Conservation (phyloP, 35 echinoderm and acorn worm species). For the Lytechinus pictus region DNA sequence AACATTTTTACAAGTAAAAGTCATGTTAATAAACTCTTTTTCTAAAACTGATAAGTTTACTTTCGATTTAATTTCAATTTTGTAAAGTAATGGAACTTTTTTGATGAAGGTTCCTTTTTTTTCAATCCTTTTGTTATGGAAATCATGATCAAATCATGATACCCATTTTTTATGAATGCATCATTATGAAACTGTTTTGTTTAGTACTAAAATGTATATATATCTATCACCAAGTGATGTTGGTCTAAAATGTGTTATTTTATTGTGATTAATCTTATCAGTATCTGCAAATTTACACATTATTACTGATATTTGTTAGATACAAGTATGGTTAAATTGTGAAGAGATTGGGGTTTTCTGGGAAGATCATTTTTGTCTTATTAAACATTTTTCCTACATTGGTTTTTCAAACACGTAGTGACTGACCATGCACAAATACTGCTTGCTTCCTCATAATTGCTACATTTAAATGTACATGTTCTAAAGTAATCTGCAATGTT, state of each 20-base stretch:
- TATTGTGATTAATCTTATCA: not conserved
- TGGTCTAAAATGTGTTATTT: not conserved
- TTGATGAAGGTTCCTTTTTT: not conserved
- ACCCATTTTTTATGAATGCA: not conserved
- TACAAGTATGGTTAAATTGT: not conserved
- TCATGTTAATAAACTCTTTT: too few relatives aligned
- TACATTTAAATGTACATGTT: not conserved
- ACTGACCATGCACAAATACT: not conserved
- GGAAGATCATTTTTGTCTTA: not conserved
- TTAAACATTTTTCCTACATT: not conserved
- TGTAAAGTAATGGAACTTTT: not conserved
- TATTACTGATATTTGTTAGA: not conserved
- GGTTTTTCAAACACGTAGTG: not conserved
- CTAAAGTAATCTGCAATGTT: not conserved
- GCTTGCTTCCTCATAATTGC: not conserved
- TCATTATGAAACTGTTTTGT: constrained; percentile 1
- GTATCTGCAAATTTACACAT: not conserved
- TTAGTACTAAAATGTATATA: not conserved
- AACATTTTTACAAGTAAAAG: not conserved
- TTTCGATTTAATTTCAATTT: too few relatives aligned
- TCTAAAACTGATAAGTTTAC: too few relatives aligned
- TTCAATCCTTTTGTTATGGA: not conserved
- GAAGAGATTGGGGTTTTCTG: not conserved
- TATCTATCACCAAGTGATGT: constrained; percentile 3
- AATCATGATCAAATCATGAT: not conserved